phyloP scores from a whole-genome alignment of 2,888 invertebrate species.

The Lingula anatina region DNA sequence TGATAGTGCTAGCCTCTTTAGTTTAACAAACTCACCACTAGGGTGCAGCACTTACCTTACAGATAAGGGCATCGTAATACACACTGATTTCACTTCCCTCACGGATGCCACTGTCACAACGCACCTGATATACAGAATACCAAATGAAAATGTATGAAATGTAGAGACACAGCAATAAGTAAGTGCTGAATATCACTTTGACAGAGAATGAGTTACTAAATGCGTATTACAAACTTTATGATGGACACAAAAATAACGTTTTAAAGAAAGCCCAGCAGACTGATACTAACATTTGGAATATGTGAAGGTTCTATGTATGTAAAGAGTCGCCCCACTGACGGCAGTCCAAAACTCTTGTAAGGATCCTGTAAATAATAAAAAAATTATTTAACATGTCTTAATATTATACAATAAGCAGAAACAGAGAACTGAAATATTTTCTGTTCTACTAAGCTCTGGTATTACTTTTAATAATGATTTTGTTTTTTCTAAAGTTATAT shows the following conservation, averaged over 20 bases:
- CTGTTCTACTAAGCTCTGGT: too few species aligned
- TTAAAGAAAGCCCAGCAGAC: too few species aligned
- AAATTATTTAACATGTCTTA: background rate
- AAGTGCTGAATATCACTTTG: too few species aligned
- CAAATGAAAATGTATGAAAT: background rate
- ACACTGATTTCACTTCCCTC: constrained; percentile 67
- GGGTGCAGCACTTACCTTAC: constrained; percentile 60
- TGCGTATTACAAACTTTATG: too few species aligned
- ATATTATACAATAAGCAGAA: constrained; percentile 55
- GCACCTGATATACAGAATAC: constrained; percentile 48
- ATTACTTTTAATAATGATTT: too few species aligned
- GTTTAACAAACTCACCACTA: too few species aligned
- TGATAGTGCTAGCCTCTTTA: too few species aligned
- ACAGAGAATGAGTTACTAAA: too few species aligned
- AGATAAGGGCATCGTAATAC: constrained; percentile 68
- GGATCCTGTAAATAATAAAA: constrained; percentile 55
- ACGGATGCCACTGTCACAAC: constrained; percentile 65
- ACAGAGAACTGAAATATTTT: constrained; percentile 55
- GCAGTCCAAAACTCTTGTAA: constrained; percentile 64
- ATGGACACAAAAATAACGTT: too few species aligned
- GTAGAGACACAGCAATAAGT: too few species aligned
- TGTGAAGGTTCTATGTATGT: constrained; percentile 59
- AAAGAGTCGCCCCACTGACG: constrained; percentile 61
- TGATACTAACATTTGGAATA: constrained; percentile 46
- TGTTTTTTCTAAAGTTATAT: too few species aligned